These are phyloP conservation scores for Nothura maculosa DNA, from an alignment of 2,797 vertebrate genomes.

Conservation along the genomic window DNA sequence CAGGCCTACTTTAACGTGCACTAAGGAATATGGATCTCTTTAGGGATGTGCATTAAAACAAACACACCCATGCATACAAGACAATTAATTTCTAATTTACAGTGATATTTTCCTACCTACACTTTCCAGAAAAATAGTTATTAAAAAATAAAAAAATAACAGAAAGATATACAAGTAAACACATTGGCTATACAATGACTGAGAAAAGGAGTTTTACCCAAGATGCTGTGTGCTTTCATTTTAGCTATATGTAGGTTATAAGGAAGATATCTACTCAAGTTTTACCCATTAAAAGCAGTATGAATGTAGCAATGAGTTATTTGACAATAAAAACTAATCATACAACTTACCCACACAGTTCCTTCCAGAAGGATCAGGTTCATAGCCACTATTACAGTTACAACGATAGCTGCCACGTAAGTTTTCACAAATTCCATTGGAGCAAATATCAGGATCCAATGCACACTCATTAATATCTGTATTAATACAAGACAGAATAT, in stretches of 20 bases:
- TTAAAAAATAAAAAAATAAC: not conserved
- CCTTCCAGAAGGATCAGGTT: constrained; percentile 78
- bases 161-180: not conserved
- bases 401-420: constrained; percentile 81
- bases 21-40: not conserved
- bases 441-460: constrained; percentile 83
- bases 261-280: not conserved
- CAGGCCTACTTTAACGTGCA: not conserved
- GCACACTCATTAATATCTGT: constrained; percentile 86
- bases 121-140: not conserved
- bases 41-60: not conserved
- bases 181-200: not conserved
- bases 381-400: constrained; percentile 82
- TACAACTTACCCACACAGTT: constrained; percentile 81
- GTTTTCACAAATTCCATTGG: constrained; percentile 85
- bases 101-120: not conserved
- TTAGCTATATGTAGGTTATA: not conserved
- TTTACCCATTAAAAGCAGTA: not conserved
- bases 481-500: not conserved
- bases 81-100: not conserved
- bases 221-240: not conserved
- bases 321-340: not conserved
- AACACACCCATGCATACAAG: not conserved
- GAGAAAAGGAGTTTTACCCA: not conserved
- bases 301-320: not conserved